A percentile compares a stretch with the other conserved stretches of the same genome.
These are phyloP conservation scores for Pteromalus puparum DNA, from an alignment of 1,140 invertebrate genomes.

Conservation along the genomic window DNA sequence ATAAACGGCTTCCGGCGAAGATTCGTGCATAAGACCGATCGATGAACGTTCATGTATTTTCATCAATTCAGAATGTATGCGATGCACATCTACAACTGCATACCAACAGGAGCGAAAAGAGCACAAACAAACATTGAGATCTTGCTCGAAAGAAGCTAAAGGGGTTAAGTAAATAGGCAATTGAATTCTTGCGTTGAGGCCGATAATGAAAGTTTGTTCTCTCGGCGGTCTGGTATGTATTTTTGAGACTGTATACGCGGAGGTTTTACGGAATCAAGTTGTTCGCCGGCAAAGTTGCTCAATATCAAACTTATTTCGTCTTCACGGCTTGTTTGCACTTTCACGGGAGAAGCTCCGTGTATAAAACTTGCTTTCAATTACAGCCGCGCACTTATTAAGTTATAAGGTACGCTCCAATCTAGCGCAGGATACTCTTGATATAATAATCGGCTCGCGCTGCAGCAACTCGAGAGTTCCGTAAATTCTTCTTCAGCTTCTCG, in stretches of 20 bases:
- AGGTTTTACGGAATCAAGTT: background rate
- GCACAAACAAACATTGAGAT: background rate
- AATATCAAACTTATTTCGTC: background rate
- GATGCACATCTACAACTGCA: too few species aligned
- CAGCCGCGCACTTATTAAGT: background rate
- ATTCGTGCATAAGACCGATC: background rate
- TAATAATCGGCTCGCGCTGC: too few species aligned
- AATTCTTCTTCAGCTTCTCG: too few species aligned
- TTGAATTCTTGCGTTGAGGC: background rate
- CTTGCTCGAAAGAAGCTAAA: background rate
- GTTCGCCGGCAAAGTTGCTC: background rate
- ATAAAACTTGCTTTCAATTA: background rate
- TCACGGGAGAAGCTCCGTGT: background rate
- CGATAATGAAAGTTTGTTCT: conserved; percentile 19
- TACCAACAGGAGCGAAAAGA: too few species aligned
- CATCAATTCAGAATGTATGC: too few species aligned
- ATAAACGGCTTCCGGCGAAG: conserved; percentile 10
- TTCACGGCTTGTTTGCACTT: background rate
- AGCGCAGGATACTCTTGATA: too few species aligned
- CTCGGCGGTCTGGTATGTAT: background rate
- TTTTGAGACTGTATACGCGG: background rate
- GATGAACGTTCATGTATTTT: too few species aligned
- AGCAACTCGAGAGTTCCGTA: background rate
- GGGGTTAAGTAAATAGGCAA: background rate
- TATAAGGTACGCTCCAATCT: background rate